Base-by-base conservation (phyloP, 2,113 vertebrate species). In the Ageneiosus marmoratus region DNA sequence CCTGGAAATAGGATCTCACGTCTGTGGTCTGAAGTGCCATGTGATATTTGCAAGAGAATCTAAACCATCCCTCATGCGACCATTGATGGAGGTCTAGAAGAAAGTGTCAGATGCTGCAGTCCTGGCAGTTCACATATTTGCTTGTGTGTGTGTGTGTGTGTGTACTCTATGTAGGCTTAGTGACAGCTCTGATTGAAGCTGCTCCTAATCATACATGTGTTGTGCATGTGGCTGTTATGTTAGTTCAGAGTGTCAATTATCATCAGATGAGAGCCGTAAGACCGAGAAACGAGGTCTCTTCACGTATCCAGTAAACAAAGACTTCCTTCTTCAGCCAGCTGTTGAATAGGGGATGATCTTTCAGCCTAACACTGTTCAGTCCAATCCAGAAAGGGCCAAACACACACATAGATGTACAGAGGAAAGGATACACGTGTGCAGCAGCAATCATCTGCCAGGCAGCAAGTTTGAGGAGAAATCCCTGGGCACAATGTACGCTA, bases 291-390 rank as follows among this genome's bases (percentile, higher is more conserved):
- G 18, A 41, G 29, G 34, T 63, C 56, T 74, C n/a, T 80, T 69
- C 32, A 18, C 48, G 13, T 82, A 55, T 63, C 56, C 44, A 24
- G 44, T 44, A 79, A 51, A 83, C 82, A 83, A 83, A 83, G 75
- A 48, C 80, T 73, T 75, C 76, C 75, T 77, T 83, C 63, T 79
- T 60, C 29, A 24, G 34, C 82, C 82, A 83, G 82, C 75, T 83
- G 82, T 70, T 65, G 63, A 75, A 20, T 12, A 51, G 72, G 80
- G 29, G 20, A 63, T 7, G n/a, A 44, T 11, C 80, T 63, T 75
- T 82, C 70, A 46, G 80, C 80, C 50, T 82, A 63, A 37, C 46
- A n/a, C 56, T 27, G 56, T 75, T 60, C 29, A 29, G 20, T 46
- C 80, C 37, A 24, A 74, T 55, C 53, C 55, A 29, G 29, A 60